Evolutionary conservation across 2,888 invertebrate species (phyloP).

Genomic region (Galerucella calmariensis): DNA sequence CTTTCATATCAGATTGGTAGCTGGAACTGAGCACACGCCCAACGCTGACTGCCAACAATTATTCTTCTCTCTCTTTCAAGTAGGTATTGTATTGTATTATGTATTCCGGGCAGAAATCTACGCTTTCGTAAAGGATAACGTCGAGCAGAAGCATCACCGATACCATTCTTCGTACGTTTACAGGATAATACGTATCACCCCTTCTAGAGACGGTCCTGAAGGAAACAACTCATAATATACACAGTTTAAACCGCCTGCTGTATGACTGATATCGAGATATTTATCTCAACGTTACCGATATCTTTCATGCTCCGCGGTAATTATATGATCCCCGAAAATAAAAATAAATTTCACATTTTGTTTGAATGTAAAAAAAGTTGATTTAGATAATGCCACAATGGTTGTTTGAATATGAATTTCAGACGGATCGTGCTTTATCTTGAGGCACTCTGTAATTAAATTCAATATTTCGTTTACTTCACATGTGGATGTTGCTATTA

Average conservation of each 20-base stretch:
- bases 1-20: too few relatives aligned
- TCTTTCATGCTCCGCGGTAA: slow-evolving; percentile 40
- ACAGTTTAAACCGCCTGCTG: slow-evolving; percentile 43
- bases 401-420: slow-evolving; percentile 23
- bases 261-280: slow-evolving; percentile 48
- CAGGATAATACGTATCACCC: not conserved
- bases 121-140: too few relatives aligned
- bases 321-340: slow-evolving; percentile 39
- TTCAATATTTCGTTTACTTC: slow-evolving; percentile 31
- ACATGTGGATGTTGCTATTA: slow-evolving; percentile 1
- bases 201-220: not conserved
- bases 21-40: too few relatives aligned
- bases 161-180: too few relatives aligned
- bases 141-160: too few relatives aligned
- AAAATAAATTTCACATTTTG: slow-evolving; percentile 37
- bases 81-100: too few relatives aligned
- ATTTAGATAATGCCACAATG: slow-evolving; percentile 26
- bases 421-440: slow-evolving; percentile 30
- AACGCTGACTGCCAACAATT: too few relatives aligned
- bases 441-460: slow-evolving; percentile 30
- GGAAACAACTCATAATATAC: not conserved
- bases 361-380: slow-evolving; percentile 17
- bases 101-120: too few relatives aligned
- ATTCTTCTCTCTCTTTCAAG: too few relatives aligned
- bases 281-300: slow-evolving; percentile 46